Conservation (phyloP, 2,797 vertebrate species). For the Phrynocephalus guinanensis region DNA sequence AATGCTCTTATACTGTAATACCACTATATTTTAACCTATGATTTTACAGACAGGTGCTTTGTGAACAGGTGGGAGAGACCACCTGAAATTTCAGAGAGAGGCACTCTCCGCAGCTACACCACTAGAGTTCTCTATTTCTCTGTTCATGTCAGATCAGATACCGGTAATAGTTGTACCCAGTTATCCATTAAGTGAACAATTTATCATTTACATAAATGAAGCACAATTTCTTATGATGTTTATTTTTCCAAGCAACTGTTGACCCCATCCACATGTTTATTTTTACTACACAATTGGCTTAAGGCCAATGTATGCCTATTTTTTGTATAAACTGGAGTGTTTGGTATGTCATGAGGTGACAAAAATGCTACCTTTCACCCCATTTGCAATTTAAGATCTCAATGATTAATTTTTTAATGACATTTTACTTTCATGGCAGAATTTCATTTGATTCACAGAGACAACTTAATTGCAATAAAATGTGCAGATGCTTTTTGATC, state of each 20-base stretch:
- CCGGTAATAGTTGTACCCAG: no score
- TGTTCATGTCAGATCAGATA: no score
- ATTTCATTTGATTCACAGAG: conserved; percentile 42
- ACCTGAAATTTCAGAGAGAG: no score
- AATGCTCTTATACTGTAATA: no score
- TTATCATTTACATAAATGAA: no score
- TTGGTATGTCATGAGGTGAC: not conserved
- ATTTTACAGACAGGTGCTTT: no score
- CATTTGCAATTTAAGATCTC: conserved; percentile 22
- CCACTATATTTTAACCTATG: no score
- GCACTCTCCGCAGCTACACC: no score
- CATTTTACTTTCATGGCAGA: conserved; percentile 43
- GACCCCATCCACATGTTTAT: not conserved
- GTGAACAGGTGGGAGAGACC: no score
- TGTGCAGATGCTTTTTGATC: conserved; percentile 35
- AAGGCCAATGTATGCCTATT: not conserved
- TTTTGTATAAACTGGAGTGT: not conserved
- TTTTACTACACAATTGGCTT: not conserved
- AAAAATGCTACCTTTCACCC: not conserved
- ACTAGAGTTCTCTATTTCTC: no score
- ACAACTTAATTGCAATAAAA: conserved; percentile 45
- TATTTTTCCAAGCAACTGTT: not conserved
- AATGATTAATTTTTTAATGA: conserved; percentile 36
- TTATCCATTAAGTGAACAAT: no score
- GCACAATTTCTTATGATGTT: not conserved